phyloP scores from a whole-genome alignment of 2,797 vertebrate species.

The Aselliscus stoliczkanus region DNA sequence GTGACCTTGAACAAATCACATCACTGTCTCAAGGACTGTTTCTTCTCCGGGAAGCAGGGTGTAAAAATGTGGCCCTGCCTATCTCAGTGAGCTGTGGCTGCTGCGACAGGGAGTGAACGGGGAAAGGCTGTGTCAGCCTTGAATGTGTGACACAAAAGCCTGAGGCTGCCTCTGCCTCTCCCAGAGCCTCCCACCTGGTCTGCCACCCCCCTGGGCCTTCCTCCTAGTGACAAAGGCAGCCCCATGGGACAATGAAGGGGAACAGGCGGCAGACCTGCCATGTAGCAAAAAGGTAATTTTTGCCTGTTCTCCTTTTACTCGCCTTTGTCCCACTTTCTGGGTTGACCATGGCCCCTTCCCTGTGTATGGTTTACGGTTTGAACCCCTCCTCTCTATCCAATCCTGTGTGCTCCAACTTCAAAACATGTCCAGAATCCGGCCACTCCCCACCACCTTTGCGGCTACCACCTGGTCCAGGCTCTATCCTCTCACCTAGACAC shows the following conservation, averaged over 20 bases:
- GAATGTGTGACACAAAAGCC: neutral
- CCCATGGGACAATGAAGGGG: fast-evolving
- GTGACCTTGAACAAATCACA: neutral
- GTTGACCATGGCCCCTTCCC: neutral
- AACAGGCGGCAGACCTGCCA: neutral
- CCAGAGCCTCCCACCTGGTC: neutral
- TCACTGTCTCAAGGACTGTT: too few species aligned
- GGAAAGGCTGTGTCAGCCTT: neutral
- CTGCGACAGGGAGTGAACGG: neutral
- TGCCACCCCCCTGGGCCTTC: neutral
- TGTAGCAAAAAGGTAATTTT: neutral
- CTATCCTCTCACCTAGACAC: neutral
- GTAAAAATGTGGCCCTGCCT: neutral
- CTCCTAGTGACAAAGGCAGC: neutral
- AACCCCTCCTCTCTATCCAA: neutral
- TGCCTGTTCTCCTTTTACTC: neutral
- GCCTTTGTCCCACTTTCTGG: too few species aligned
- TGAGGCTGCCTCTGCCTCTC: neutral
- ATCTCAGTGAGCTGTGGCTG: neutral
- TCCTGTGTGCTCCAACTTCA: neutral
- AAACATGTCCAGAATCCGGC: neutral
- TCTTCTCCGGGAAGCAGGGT: neutral
- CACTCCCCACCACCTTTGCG: fast-evolving
- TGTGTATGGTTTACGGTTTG: neutral
- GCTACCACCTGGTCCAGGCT: neutral